Evolutionary conservation across 92 coral and sea anemone genomes (phyloP).

Genomic region (Ricordea florida): DNA sequence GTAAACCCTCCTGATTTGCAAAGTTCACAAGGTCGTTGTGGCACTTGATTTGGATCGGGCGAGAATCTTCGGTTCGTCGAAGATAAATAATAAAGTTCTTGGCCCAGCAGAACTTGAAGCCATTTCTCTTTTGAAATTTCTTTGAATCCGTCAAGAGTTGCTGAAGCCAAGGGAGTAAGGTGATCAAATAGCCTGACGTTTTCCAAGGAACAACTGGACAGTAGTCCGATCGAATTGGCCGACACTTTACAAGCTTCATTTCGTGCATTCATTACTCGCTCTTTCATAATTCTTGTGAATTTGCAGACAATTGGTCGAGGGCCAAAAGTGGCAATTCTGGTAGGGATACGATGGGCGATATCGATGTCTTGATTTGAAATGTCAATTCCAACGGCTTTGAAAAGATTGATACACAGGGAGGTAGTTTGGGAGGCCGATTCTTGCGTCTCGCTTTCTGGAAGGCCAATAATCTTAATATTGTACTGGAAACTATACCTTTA

Average conservation of each 20-base stretch:
- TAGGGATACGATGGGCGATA: constrained; percentile 46
- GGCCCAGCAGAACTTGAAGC: constrained; percentile 33
- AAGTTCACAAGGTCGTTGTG: constrained; percentile 15
- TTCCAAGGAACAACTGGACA: constrained; percentile 3
- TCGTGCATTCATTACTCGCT: constrained; percentile 19
- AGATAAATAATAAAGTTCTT: constrained; percentile 24
- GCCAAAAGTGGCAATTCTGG: constrained; percentile 35
- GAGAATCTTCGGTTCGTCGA: constrained; percentile 12
- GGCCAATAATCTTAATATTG: constrained; percentile 15
- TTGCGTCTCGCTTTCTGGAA: no score
- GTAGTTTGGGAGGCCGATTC: constrained; percentile 38
- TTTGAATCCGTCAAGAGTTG: constrained; percentile 16
- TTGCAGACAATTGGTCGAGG: constrained; percentile 45
- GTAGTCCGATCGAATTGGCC: constrained; percentile 22
- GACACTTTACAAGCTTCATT: constrained; percentile 15
- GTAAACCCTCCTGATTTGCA: neutral
- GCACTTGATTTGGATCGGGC: constrained; percentile 13
- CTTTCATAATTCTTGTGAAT: constrained; percentile 38
- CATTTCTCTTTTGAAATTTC: constrained; percentile 33
- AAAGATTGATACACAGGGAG: constrained; percentile 23
- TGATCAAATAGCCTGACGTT: constrained; percentile 16
- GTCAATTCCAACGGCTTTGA: constrained; percentile 35
- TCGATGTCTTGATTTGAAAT: constrained; percentile 30
- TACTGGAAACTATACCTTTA: no score
- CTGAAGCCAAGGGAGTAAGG: constrained; percentile 37